Evolutionary conservation across 2,113 vertebrate genomes (phyloP).

Genomic region (Oncorhynchus masou): DNA sequence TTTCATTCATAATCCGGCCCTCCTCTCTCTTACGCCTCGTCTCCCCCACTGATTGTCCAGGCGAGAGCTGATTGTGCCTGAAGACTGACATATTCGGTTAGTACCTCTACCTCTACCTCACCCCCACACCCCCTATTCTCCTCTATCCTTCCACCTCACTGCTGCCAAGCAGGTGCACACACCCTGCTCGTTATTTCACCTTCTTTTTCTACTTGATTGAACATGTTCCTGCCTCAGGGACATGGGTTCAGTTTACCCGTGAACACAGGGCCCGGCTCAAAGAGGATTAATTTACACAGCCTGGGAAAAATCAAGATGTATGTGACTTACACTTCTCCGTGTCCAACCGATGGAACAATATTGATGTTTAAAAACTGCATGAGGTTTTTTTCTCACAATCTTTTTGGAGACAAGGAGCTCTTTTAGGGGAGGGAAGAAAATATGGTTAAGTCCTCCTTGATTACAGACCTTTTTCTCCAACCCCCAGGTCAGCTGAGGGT

Average conservation of each 20-base stretch:
- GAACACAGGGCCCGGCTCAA: not conserved
- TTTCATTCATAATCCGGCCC: conserved; percentile 11
- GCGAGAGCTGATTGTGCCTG: not conserved
- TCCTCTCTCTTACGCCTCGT: not conserved
- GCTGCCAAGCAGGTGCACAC: conserved; percentile 43
- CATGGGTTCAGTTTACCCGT: conserved; percentile 23
- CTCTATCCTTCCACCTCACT: not conserved
- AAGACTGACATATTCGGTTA: not conserved
- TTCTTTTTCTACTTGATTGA: conserved; percentile 53
- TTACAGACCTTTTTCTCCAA: conserved; percentile 42
- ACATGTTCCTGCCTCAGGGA: conserved; percentile 33
- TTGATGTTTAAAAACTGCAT: conserved; percentile 43
- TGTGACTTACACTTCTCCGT: conserved; percentile 44
- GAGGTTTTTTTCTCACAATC: not conserved
- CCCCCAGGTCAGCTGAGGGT: conserved; percentile 49
- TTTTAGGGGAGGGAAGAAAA: conserved; percentile 47
- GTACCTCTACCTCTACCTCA: not conserved
- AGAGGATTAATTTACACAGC: conserved; percentile 21
- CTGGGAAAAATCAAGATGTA: conserved; percentile 47
- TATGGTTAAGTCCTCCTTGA: conserved; percentile 45
- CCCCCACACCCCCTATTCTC: not conserved
- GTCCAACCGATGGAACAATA: conserved; percentile 47
- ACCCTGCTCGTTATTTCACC: not conserved
- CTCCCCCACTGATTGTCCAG: conserved; percentile 2
- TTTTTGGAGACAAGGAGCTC: conserved; percentile 46